These are phyloP conservation scores for Ceratosolen fusciceps DNA, from an alignment of 1,140 invertebrate genomes.

Conservation along the genomic window DNA sequence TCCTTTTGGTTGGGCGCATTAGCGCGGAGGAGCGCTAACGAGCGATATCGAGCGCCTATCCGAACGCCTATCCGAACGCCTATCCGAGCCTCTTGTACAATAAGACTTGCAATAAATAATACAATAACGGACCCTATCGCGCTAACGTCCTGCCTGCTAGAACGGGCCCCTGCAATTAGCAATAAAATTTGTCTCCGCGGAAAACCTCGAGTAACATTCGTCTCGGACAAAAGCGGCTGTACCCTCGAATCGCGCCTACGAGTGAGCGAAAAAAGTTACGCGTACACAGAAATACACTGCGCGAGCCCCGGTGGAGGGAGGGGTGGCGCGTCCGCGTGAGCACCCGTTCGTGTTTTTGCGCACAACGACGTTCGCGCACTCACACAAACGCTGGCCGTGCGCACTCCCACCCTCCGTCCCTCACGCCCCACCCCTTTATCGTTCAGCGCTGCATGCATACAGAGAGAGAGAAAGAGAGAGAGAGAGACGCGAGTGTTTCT, in stretches of 20 bases:
- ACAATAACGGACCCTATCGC: neutral
- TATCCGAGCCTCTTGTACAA: neutral
- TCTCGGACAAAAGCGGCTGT: neutral
- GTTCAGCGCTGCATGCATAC: neutral
- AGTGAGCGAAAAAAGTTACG: neutral
- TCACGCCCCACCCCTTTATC: neutral
- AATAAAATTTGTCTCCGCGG: constrained; percentile 7
- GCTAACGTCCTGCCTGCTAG: neutral
- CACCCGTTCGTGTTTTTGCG: too few species aligned
- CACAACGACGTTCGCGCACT: neutral
- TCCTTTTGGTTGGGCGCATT: neutral
- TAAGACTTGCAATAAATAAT: neutral
- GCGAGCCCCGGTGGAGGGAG: neutral
- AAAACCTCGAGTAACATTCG: neutral
- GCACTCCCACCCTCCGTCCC: neutral
- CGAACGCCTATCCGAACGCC: neutral
- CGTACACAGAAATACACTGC: neutral
- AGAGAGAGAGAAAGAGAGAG: too few species aligned
- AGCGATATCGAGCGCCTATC: neutral
- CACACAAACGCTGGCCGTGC: too few species aligned
- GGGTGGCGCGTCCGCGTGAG: neutral
- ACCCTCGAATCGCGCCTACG: neutral
- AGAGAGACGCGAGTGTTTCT: constrained; percentile 8
- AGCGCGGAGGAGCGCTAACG: neutral
- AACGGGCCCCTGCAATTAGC: neutral